These are phyloP conservation scores for Mechanitis mazaeus DNA, from an alignment of 2,888 invertebrate species.

Conservation along the genomic window DNA sequence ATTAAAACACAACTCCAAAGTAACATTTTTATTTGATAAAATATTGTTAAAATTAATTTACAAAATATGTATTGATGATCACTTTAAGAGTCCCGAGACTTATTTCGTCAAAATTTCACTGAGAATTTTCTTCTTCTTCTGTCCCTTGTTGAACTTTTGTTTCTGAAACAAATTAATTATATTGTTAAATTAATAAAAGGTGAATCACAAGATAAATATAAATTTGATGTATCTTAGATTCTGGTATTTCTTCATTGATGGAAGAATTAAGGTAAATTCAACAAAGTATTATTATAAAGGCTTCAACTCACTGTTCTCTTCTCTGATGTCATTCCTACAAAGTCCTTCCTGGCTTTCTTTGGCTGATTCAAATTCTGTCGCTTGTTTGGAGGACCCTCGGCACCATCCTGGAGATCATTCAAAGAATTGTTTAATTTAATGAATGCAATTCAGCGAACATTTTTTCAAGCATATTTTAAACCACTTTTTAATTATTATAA, in stretches of 20 bases:
- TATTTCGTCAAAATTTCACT: conserved; percentile 72
- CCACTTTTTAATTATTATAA: too few relatives aligned
- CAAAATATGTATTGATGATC: conserved; percentile 14
- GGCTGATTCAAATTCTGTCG: conserved; percentile 42
- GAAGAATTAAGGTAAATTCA: neutral
- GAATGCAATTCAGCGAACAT: neutral
- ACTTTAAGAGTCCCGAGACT: conserved; percentile 15
- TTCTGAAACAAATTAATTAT: conserved; percentile 54
- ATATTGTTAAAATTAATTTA: conserved; percentile 21
- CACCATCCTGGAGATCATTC: conserved; percentile 36
- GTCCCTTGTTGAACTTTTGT: conserved; percentile 66
- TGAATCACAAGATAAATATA: too few relatives aligned
- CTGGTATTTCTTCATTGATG: too few relatives aligned
- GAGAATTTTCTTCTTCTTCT: conserved; percentile 71
- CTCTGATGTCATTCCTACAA: conserved; percentile 75
- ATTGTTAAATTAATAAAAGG: too few relatives aligned
- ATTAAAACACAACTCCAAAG: conserved; percentile 10
- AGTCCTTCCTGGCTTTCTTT: conserved; percentile 63
- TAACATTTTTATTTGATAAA: conserved; percentile 27
- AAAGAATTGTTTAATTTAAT: neutral
- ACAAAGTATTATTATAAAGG: neutral
- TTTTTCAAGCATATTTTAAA: too few relatives aligned
- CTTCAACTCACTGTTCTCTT: conserved; percentile 47
- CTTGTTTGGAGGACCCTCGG: conserved; percentile 54
- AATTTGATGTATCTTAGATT: too few relatives aligned